Base-by-base conservation (phyloP, 2,797 vertebrate species). In the Hoplostethus atlanticus region DNA sequence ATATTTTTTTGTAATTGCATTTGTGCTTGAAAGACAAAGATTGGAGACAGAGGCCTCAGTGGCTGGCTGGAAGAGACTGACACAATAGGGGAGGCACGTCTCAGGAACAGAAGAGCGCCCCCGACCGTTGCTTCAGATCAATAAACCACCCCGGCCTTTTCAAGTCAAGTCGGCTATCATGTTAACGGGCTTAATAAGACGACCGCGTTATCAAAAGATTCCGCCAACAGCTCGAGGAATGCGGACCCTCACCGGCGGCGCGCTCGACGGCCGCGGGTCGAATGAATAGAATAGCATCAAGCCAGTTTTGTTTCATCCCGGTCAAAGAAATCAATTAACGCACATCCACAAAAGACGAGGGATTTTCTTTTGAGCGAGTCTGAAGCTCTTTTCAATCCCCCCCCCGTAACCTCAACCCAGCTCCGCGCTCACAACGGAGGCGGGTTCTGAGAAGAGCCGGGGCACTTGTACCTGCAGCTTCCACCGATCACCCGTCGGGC, bases 271-370 rank as follows among this genome's bases (percentile, higher is more conserved):
- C 21, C 21, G 21, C 21, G 21, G 21, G 21, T 21, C 21, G 21
- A 21, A 21, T 21, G 44, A 71, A 21, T n/a, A 25, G 60, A 40
- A 46, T 44, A 13, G 12, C 21, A 40, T 3, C 4, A 6, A 4
- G 21, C 25, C 25, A 13, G 4, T 21, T 60, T 36, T 64, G 40
- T 55, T 61, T 57, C 7, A 38, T 58, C 17, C 17, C 7, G 16
- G 17, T 51, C 30, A 36, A 51, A 36, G 9, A 64, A 61, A 46
- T 64, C 16, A 52, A 9, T 64, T 58, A 40, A 48, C 17, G 44
- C 36, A 17, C 30, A 10, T 58, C 40, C 15, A 44, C 36, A 62
- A 40, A 28, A 47, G 34, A 46, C 12, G 46, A 31, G 13, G 11
- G 13, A 5, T 44, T 48, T 51, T 46, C 25, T 40, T 30, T 21